Evolutionary conservation across 2,113 vertebrate species (phyloP), one percentile per base, ranked within the genome.

Genomic region (Fregetta grallaria): DNA sequence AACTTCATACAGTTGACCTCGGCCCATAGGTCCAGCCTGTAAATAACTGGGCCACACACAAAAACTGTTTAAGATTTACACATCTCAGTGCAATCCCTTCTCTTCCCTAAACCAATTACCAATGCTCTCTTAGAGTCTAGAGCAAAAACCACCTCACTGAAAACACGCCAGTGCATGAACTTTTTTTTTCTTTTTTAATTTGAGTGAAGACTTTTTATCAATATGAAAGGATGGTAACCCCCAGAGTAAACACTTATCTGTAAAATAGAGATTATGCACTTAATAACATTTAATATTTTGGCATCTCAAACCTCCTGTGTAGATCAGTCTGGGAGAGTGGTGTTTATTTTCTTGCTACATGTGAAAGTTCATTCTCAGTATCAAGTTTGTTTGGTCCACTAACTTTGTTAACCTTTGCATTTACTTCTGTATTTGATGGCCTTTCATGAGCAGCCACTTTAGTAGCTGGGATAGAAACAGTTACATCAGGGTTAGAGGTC

Each of bases 381-480:
- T 98, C 98, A 98, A 98, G 98, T 98, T 98, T 98, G 98, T 98
- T 98, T 98, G 98, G 98, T 98, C 98, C 98, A 50, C 97, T 98
- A 98, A 98, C 98, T 98, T 98, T 98, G 97, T 98, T 98, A 98
- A 98, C 98, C 98, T 98, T 97, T 98, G 88, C 97, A 97, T 97
- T 97, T 98, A 97, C 96, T 98, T 97, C 90, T 97, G 95, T 95
- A 98, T 98, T 98, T 98, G 96, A 97, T 98, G 95, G 97, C 94
- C 94, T 98, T 98, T 97, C 97, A 98, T 97, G 97, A 97, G 96
- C 97, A 97, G 92, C 90, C 97, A 88, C 94, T 94, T 96, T 95
- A 96, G 93, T 96, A 96, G 91, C 97, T 90, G 93, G 97, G 95
- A 97, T 90, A 97, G 96, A 97, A 97, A 97, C 71, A 94, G 98